These are phyloP conservation scores for Limnephilus auricula DNA, from an alignment of 2,888 invertebrate species.

Conservation along the genomic window DNA sequence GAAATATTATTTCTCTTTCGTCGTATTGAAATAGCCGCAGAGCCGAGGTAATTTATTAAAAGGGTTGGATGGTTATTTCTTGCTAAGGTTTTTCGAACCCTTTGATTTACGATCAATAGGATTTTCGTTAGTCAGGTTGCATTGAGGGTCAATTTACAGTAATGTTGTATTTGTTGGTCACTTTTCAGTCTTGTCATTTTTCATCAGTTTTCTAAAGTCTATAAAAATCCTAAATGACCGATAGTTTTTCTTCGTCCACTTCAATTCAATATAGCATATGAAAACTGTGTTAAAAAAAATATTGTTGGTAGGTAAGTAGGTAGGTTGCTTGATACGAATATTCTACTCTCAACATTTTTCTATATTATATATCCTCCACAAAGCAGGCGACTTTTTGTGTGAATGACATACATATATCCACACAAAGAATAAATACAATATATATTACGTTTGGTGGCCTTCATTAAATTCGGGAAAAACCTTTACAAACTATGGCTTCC, in stretches of 20 bases:
- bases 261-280: background rate
- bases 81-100: background rate
- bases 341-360: too few species aligned
- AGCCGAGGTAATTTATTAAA: background rate
- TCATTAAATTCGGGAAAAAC: too few species aligned
- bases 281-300: too few species aligned
- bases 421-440: too few species aligned
- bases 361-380: too few species aligned
- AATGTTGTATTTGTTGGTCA: background rate
- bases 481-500: too few species aligned
- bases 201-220: background rate
- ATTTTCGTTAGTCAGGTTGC: background rate
- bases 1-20: constrained; percentile 9
- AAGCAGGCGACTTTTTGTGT: too few species aligned
- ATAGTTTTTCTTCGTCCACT: background rate
- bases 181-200: background rate
- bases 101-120: constrained; percentile 2
- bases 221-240: background rate
- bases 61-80: background rate
- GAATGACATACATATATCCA: too few species aligned
- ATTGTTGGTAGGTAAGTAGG: too few species aligned
- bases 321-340: too few species aligned
- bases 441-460: too few species aligned
- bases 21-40: background rate
- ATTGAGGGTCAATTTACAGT: background rate